Base-by-base conservation (phyloP, 2,113 vertebrate genomes). In the Columba janthina region DNA sequence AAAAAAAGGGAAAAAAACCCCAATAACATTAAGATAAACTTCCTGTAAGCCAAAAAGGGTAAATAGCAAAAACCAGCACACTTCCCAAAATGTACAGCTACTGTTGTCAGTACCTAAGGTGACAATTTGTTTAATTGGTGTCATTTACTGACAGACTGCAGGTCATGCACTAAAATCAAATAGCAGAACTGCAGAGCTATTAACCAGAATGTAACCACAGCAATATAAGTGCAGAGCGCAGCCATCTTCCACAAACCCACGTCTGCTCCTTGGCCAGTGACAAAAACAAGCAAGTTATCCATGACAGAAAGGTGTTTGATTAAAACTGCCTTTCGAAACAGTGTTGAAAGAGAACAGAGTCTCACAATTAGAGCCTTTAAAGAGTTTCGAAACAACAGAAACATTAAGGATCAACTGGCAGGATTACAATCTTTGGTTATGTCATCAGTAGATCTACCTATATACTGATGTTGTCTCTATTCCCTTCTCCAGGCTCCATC, bases 211-310 rank as follows among this genome's bases (percentile, higher is more conserved):
- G 42, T 4, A 83, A n/a, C 16, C 16, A 71, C 9, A 8, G 36
- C 9, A n/a, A 5, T 3, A 4, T 2, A 42, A 53, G 38, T 40
- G 0, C 15, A 50, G 44, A 62, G 15, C 5, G 4, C 25, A 66
- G 14, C 3, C 5, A 44, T 8, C 48, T 18, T 46, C 42, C 54
- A 42, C 38, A 82, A 75, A 70, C 2, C 26, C 74, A 51, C 26
- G 46, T 19, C 58, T 87, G 87, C 71, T 82, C 65, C 46, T 3
- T 36, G 31, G 44, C 24, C 82, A 64, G 56, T 1, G 19, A 46
- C 38, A 26, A 32, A 65, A 65, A 22, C 9, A 42, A 89, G 48
- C 2, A 11, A 32, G 29, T 16, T 11, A 51, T 29, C 31, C 38
- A 26, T 4, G 18, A 51, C 54, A 72, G 19, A 42, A 60, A 88